Percentiles rank a stretch among this genome's conserved stretches.
These are phyloP conservation scores for Congeria kusceri DNA, from an alignment of 2,888 invertebrate species.

Conservation along the genomic window DNA sequence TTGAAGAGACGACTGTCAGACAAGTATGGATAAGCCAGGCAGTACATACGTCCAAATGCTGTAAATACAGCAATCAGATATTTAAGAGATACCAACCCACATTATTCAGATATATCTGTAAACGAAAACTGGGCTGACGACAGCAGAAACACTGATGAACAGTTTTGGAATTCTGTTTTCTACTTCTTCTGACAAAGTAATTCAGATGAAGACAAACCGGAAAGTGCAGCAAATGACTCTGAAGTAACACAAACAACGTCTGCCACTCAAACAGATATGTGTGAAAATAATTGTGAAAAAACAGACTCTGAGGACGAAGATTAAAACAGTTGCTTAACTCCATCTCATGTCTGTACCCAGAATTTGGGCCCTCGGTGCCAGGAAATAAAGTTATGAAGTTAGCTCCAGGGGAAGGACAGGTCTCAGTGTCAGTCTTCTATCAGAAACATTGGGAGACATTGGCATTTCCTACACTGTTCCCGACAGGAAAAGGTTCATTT, in stretches of 20 bases:
- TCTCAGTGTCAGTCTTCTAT: conserved; percentile 19
- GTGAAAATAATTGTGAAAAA: conserved; percentile 14
- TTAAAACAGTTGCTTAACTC: conserved; percentile 29
- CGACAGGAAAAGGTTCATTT: conserved; percentile 28
- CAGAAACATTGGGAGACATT: conserved; percentile 37
- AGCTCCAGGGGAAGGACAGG: conserved; percentile 41
- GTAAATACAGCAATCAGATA: too few species aligned
- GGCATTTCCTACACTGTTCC: conserved; percentile 34
- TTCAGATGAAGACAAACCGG: too few species aligned
- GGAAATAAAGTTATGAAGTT: conserved; percentile 29
- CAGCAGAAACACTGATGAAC: too few species aligned
- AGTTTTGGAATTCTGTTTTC: too few species aligned
- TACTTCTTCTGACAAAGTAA: too few species aligned
- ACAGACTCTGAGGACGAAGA: conserved; percentile 40
- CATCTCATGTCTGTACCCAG: conserved; percentile 34
- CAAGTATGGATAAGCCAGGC: conserved; percentile 39
- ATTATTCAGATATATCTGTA: conserved; percentile 36
- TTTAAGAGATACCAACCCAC: conserved; percentile 17
- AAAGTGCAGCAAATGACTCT: too few species aligned
- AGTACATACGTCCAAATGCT: too few species aligned
- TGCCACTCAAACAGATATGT: too few species aligned
- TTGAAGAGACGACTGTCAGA: conserved; percentile 43
- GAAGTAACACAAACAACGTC: neutral
- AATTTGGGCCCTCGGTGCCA: conserved; percentile 35
- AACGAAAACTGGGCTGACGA: too few species aligned